These are phyloP conservation scores for Nannoperca obscura DNA, from an alignment of 2,797 vertebrate genomes.

Conservation along the genomic window DNA sequence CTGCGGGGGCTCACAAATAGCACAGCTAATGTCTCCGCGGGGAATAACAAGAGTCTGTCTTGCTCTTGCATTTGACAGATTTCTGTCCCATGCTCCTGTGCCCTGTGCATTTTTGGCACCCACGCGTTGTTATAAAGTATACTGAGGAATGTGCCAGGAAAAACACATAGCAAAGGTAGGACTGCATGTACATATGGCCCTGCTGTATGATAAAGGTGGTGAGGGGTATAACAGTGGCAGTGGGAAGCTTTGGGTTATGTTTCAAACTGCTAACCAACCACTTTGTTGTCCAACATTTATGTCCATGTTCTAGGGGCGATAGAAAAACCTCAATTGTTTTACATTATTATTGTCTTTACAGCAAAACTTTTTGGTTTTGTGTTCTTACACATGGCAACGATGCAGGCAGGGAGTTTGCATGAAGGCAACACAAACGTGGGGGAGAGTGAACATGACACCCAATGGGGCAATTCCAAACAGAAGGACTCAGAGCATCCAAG, in stretches of 20 bases:
- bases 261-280: background rate
- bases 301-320: background rate
- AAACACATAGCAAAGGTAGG: conserved; percentile 35
- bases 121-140: conserved; percentile 55
- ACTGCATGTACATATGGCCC: conserved; percentile 28
- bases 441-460: no score
- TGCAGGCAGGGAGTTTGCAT: no score
- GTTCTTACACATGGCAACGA: no score
- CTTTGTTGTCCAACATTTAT: background rate
- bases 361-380: no score
- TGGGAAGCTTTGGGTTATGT: no score
- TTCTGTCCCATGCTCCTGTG: conserved; percentile 75
- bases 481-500: no score
- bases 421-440: no score
- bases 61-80: conserved; percentile 71
- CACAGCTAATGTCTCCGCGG: conserved; percentile 61
- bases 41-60: conserved; percentile 65
- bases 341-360: no score
- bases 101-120: conserved; percentile 66
- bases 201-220: background rate
- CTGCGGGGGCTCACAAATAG: conserved; percentile 69
- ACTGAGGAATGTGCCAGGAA: conserved; percentile 63
- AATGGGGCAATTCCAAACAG: no score
- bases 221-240: no score
- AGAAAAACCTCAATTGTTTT: no score